Evolutionary conservation across 2,113 vertebrate species (phyloP).

Genomic region (Pygathrix nemaeus): DNA sequence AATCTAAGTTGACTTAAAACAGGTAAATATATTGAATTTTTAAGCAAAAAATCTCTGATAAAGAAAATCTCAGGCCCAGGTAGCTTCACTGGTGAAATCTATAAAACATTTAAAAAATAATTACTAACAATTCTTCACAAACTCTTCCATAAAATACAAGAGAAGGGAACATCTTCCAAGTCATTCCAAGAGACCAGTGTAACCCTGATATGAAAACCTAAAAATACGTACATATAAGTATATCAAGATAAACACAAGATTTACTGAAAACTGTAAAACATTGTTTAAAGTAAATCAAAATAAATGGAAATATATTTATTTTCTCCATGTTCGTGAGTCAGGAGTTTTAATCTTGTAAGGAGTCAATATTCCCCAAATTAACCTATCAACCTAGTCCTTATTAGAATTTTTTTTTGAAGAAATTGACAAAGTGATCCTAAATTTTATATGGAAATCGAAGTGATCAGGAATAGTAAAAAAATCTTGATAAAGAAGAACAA

Average conservation of each 20-base stretch:
- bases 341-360: not conserved
- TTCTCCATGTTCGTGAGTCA: not conserved
- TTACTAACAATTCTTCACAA: not conserved
- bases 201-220: not conserved
- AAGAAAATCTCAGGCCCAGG: not conserved
- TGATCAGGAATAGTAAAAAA: not conserved
- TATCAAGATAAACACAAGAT: not conserved
- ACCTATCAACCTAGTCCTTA: not conserved
- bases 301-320: not conserved
- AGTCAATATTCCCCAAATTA: not conserved
- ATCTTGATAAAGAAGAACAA: not conserved
- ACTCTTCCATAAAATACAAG: not conserved
- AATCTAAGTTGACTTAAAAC: not conserved
- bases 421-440: not conserved
- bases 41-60: not conserved
- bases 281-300: not conserved
- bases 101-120: not conserved
- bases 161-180: not conserved
- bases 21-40: not conserved
- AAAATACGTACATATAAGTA: not conserved
- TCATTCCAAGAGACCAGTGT: not conserved
- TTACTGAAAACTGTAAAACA: not conserved
- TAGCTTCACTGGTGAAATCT: not conserved
- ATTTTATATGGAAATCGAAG: not conserved
- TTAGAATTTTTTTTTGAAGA: not conserved